A percentile compares a stretch with the other conserved stretches of the same genome.
These are phyloP conservation scores for Molossus alvarezi DNA, from an alignment of 2,797 vertebrate genomes.

Conservation along the genomic window DNA sequence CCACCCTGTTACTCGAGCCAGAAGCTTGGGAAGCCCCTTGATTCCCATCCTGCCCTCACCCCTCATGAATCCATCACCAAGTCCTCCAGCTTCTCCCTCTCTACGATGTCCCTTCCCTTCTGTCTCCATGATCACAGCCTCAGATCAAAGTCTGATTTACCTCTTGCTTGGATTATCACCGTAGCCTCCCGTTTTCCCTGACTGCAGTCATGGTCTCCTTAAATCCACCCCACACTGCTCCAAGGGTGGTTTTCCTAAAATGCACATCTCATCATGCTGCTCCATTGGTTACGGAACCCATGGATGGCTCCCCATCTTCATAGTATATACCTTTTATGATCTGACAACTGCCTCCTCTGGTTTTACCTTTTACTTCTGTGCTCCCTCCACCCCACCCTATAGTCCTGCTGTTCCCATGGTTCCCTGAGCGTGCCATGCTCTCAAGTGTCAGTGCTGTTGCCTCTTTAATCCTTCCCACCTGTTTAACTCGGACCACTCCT, in stretches of 20 bases:
- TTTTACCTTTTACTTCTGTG: background rate
- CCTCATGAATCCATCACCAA: background rate
- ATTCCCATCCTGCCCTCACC: background rate
- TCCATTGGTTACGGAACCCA: background rate
- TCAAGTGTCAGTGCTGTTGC: background rate
- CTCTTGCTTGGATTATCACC: background rate
- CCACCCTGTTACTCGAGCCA: background rate
- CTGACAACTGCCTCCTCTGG: background rate
- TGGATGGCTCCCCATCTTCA: background rate
- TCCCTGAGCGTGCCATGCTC: background rate
- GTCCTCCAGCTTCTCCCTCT: background rate
- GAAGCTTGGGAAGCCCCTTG: background rate
- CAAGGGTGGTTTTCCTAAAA: conserved; percentile 32
- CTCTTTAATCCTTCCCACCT: background rate
- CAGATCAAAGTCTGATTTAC: background rate
- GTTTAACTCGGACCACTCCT: background rate
- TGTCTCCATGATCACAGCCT: background rate
- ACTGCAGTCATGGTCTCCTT: background rate
- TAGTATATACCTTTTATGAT: background rate
- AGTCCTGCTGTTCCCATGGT: background rate
- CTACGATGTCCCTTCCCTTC: background rate
- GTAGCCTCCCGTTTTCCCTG: background rate
- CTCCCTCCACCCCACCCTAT: background rate
- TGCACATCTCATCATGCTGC: background rate
- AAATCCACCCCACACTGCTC: background rate